These are phyloP conservation scores for Pseudochirops cupreus DNA, from an alignment of 2,797 vertebrate species.

Conservation along the genomic window DNA sequence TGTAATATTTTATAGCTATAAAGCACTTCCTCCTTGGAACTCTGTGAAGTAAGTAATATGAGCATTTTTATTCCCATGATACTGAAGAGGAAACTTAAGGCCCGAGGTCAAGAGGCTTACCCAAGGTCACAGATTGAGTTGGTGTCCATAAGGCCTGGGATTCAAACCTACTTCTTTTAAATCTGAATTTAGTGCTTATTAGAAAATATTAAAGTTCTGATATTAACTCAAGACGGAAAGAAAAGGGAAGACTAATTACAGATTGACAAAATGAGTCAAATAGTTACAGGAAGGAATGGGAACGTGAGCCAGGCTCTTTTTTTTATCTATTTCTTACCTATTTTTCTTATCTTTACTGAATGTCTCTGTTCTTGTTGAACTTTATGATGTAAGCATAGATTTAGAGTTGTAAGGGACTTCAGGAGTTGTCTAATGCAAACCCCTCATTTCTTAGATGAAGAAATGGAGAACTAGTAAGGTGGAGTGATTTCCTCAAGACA, in stretches of 20 bases:
- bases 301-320: background rate
- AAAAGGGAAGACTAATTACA: background rate
- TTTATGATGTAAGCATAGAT: background rate
- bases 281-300: background rate
- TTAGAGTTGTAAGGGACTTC: background rate
- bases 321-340: background rate
- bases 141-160: background rate
- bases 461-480: background rate
- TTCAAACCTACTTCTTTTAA: background rate
- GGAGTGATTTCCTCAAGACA: background rate
- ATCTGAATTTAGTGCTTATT: background rate
- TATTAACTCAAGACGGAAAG: background rate
- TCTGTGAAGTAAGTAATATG: background rate
- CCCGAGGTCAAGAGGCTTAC: background rate
- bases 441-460: background rate
- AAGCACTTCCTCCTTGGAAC: background rate
- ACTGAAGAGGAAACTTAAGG: background rate
- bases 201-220: background rate
- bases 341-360: background rate
- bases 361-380: background rate
- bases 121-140: background rate
- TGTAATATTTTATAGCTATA: background rate
- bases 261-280: background rate
- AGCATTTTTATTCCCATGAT: background rate
- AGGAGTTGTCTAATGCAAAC: background rate